Percentiles rank a stretch among this genome's conserved stretches.
Conservation (phyloP, 2,113 vertebrate genomes). For the Centropristis striata region DNA sequence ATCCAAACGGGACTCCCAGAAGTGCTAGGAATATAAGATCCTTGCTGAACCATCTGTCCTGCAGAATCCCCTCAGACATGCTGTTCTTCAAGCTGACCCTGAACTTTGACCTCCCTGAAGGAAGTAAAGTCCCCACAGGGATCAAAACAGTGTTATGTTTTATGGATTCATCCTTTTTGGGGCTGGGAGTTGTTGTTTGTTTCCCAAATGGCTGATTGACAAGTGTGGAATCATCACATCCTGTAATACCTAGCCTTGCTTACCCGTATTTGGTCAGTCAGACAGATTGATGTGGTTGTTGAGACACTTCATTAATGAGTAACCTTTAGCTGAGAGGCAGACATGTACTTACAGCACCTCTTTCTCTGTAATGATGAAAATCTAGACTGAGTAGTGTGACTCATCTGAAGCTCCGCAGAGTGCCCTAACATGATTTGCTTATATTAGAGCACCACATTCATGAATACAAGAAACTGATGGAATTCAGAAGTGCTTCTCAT, state of each 20-base stretch:
- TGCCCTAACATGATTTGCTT: neutral
- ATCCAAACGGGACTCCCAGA: neutral
- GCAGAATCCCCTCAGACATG: neutral
- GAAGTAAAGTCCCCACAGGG: slow-evolving; percentile 12
- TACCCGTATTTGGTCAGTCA: slow-evolving; percentile 18
- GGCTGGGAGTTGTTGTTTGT: slow-evolving; percentile 8
- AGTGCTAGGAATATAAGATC: neutral
- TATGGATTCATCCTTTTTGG: slow-evolving; percentile 8
- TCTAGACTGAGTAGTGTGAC: slow-evolving; percentile 31
- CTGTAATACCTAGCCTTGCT: neutral
- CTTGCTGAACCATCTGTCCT: slow-evolving; percentile 4
- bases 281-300: slow-evolving; percentile 25
- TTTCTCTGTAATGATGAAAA: slow-evolving; percentile 47
- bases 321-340: slow-evolving; percentile 41
- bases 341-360: slow-evolving; percentile 29
- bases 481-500: neutral
- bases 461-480: slow-evolving; percentile 6
- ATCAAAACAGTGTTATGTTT: slow-evolving; percentile 18
- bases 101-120: slow-evolving; percentile 7
- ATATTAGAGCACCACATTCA: slow-evolving; percentile 7
- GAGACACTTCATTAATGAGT: slow-evolving; percentile 33
- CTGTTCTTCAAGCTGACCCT: neutral
- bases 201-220: slow-evolving; percentile 21
- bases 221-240: neutral
- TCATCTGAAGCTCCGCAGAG: slow-evolving; percentile 42